These are phyloP conservation scores for Falco novaeseelandiae DNA, from an alignment of 2,797 vertebrate genomes.

Conservation along the genomic window DNA sequence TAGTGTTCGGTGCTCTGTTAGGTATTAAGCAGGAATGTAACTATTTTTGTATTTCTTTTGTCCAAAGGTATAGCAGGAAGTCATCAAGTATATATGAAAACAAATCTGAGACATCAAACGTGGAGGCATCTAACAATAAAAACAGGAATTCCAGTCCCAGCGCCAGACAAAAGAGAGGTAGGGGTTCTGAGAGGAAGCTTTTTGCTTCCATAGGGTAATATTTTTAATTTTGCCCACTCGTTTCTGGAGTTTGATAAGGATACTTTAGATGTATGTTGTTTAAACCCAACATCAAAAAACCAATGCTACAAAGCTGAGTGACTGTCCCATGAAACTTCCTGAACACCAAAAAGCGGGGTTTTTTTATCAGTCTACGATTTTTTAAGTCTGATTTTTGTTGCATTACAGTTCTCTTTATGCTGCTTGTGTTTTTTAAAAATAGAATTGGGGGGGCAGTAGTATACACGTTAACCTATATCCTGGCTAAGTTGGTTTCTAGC, in stretches of 20 bases:
- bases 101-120: conserved; percentile 84
- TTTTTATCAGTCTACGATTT: background rate
- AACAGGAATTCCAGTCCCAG: conserved; percentile 82
- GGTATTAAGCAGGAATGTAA: background rate
- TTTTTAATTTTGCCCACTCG: background rate
- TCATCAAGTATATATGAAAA: conserved; percentile 79
- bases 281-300: background rate
- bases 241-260: background rate
- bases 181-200: conserved; percentile 3
- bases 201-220: background rate
- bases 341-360: background rate
- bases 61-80: conserved; percentile 83
- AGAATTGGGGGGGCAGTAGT: background rate
- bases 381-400: background rate
- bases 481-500: background rate
- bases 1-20: background rate
- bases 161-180: conserved; percentile 88
- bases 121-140: conserved; percentile 83
- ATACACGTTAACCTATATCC: background rate
- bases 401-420: background rate
- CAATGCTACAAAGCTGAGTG: background rate
- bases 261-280: background rate
- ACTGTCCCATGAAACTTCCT: background rate
- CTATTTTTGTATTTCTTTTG: conserved; percentile 16
- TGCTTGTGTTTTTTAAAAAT: background rate